Base-by-base conservation (phyloP, 2,113 vertebrate genomes). In the Gobius niger region DNA sequence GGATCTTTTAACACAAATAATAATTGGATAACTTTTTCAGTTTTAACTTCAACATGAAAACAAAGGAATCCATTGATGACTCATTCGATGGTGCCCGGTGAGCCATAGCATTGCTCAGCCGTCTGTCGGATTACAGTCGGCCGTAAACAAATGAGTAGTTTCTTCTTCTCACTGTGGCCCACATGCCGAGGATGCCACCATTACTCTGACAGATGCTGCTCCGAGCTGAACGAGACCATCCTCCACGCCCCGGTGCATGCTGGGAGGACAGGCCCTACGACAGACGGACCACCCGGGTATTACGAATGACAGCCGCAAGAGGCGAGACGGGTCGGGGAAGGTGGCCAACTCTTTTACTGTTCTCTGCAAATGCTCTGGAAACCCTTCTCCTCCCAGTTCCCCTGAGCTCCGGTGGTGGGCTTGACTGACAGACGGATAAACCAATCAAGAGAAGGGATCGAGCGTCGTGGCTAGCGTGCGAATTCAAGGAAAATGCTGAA, bases 151-250 rank as follows among this genome's bases (percentile, higher is more conserved):
- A 82, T 71, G 5, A 85, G 49, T 66, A 12, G 15, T 53, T 51
- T 63, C 57, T 68, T 42, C 57, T 68, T 42, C 77, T 84, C 70
- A 74, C 24, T 80, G 40, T 34, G 67, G 15, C 69, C 78, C 78
- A 68, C 63, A 10, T 65, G 81, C 77, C 49, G 72, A 73, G 79
- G 65, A 81, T 80, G 82, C 70, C 7, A 62, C 73, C 82, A 86
- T 86, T 87, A 86, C 67, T 64, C 56, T 86, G 88, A 90, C 73
- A 1, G 75, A 85, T 86, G 78, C 57, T 73, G 62, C 78, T 72
- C 63, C 54, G 18, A 44, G 63, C 73, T 46, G 0, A 42, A n/a
- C 40, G 57, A 15, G 57, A 61, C 47, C 0, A 9, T n/a, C 78
- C 75, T 73, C 66, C 75, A 41, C 44, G n/a, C 60, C 75, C 82